Base-by-base conservation (phyloP, 2,113 vertebrate species). In the Eclectus roratus region DNA sequence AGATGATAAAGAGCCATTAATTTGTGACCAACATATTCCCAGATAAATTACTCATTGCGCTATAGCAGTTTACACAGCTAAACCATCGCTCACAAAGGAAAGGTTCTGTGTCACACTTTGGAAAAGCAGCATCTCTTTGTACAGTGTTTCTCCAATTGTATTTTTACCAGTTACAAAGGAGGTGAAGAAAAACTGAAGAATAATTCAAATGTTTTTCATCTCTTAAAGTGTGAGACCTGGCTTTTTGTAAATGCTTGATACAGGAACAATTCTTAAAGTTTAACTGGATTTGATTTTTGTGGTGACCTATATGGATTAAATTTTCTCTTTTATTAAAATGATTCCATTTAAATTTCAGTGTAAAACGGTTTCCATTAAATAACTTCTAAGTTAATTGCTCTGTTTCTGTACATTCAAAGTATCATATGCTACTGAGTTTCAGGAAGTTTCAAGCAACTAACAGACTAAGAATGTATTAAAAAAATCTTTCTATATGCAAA, bases 71-170 rank as follows among this genome's bases (percentile, higher is more conserved):
- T 74, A 43, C 41, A 76, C 14, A 55, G 61, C 43, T 80, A 35
- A 79, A 89, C 71, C 27, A 43, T 63, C 43, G 58, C 50, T 91
- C 64, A 78, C 31, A 61, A 88, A 92, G 72, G 50, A 91, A 43
- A 77, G 82, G 31, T 14, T 4, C 79, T 85, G 41, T 80, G 31
- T 80, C 80, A 78, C 7, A 44, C 11, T 90, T 85, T 8, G 31
- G 73, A 83, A 81, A 95, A 95, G 28, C 86, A 94, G 25, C 76
- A 84, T 74, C 47, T 82, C 27, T 91, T 91, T 88, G 55, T 94
- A 56, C 61, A 91, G 35, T 69, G 28, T 87, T 95, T 96, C 79
- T 35, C 81, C 94, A 88, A 72, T 83, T 56, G 52, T 80, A 49
- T 68, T 68, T 83, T 66, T 81, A 24, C 35, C 23, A 64, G 5